Conservation (phyloP, 2,797 vertebrate genomes). For the Antrozous pallidus region DNA sequence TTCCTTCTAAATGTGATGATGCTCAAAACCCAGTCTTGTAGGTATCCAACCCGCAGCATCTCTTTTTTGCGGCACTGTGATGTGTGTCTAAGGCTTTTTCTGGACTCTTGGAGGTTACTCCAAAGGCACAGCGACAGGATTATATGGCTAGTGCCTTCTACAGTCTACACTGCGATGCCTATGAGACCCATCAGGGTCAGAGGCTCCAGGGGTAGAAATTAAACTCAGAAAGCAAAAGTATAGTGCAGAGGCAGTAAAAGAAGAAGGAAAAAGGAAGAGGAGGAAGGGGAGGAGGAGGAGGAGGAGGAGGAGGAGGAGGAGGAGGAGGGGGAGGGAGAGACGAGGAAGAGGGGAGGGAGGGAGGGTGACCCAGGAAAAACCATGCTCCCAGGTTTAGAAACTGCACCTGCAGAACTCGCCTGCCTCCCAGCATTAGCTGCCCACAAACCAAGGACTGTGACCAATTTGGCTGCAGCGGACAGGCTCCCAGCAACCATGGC, state of each 20-base stretch:
- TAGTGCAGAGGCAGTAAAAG: neutral
- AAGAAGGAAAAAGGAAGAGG: no score
- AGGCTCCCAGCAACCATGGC: neutral
- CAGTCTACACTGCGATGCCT: neutral
- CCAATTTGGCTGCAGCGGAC: neutral
- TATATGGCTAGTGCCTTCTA: neutral
- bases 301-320: no score
- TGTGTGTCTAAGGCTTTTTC: neutral
- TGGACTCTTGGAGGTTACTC: neutral
- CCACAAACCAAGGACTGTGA: conserved; percentile 4
- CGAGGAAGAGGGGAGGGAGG: no score
- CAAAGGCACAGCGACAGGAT: neutral
- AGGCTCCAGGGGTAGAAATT: neutral
- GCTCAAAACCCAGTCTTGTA: neutral
- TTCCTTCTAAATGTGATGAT: neutral
- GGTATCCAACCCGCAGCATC: neutral
- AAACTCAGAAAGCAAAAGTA: neutral
- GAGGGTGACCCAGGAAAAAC: conserved; percentile 38
- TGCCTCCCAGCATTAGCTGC: conserved; percentile 1
- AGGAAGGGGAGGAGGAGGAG: no score
- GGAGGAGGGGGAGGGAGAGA: accelerated
- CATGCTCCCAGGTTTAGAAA: conserved; percentile 61
- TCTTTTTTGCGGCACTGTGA: neutral
- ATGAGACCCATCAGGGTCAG: neutral
- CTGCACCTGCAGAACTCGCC: conserved; percentile 54